Percentiles rank a stretch among this genome's conserved stretches.
Conservation (phyloP, 2,797 vertebrate genomes). For the Heteromormyrus szaboi region DNA sequence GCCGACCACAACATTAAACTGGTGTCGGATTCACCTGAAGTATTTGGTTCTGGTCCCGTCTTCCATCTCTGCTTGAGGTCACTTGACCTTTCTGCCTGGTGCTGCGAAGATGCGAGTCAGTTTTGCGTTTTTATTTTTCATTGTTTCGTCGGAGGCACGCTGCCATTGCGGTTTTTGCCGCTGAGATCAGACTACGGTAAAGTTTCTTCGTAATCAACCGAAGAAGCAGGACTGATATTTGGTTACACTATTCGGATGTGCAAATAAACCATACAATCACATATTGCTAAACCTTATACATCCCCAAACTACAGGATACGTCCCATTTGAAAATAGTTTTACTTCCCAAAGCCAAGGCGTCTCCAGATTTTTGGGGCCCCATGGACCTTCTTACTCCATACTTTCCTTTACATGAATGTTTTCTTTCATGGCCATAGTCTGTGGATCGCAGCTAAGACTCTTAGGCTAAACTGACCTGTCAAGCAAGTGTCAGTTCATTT, state of each 20-base stretch:
- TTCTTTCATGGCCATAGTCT: background rate
- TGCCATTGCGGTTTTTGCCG: slow-evolving; percentile 43
- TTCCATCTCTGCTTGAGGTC: slow-evolving; percentile 29
- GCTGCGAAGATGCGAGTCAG: slow-evolving; percentile 25
- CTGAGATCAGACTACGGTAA: slow-evolving; percentile 38
- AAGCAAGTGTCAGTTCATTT: background rate
- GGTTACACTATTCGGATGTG: background rate
- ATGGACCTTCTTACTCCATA: background rate
- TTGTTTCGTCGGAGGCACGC: background rate
- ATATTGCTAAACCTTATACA: background rate
- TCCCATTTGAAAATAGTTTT: slow-evolving; percentile 9
- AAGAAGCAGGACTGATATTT: background rate
- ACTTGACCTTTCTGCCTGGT: background rate
- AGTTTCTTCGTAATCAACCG: background rate
- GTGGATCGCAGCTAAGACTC: background rate
- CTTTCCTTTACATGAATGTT: background rate
- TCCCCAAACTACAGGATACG: background rate
- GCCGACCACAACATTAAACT: slow-evolving; percentile 32
- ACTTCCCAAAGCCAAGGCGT: background rate
- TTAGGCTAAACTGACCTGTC: background rate
- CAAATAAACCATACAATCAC: background rate
- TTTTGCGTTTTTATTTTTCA: slow-evolving; percentile 31
- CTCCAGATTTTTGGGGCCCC: background rate
- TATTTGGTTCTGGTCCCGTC: slow-evolving; percentile 35
- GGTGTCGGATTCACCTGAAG: slow-evolving; percentile 36